A percentile compares a stretch with the other conserved stretches of the same genome.
Evolutionary conservation across 2,888 invertebrate genomes (phyloP).

Genomic region (Trichopria drosophilae): DNA sequence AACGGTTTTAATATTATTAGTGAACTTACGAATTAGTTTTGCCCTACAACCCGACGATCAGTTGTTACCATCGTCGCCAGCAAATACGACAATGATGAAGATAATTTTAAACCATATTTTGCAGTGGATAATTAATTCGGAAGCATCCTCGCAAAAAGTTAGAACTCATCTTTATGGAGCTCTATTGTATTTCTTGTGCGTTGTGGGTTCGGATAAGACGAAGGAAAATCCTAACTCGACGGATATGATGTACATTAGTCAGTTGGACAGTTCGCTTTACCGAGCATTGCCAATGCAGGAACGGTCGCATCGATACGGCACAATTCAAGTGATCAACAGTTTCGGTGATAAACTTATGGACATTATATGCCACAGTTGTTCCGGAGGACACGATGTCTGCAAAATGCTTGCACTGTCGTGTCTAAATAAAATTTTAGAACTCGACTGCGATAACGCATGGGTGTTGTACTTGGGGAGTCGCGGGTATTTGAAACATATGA

Average conservation of each 20-base stretch:
- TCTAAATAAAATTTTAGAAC: conserved; percentile 75
- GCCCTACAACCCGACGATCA: conserved; percentile 59
- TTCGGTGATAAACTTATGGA: conserved; percentile 83
- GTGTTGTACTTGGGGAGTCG: conserved; percentile 65
- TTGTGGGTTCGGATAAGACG: conserved; percentile 65
- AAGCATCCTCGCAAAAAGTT: conserved; percentile 80
- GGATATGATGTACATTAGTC: conserved; percentile 66
- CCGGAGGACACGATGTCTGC: conserved; percentile 86
- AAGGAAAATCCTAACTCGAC: conserved; percentile 45
- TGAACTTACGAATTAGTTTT: conserved; percentile 75
- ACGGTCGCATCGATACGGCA: conserved; percentile 55
- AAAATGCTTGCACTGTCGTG: conserved; percentile 85
- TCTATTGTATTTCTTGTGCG: conserved; percentile 77
- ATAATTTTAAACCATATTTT: conserved; percentile 76
- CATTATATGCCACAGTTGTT: conserved; percentile 82
- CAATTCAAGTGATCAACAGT: conserved; percentile 68
- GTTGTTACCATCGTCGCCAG: conserved; percentile 50
- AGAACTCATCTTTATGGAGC: conserved; percentile 86
- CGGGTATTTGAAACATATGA: conserved; percentile 80
- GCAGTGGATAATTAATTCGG: conserved; percentile 81
- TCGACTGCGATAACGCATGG: conserved; percentile 73
- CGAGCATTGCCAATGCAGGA: conserved; percentile 48
- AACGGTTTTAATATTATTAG: conserved; percentile 75
- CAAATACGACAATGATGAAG: conserved; percentile 70
- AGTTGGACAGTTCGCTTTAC: conserved; percentile 66